phyloP scores from a whole-genome alignment of 2,113 vertebrate genomes.

The Seriola quinqueradiata region DNA sequence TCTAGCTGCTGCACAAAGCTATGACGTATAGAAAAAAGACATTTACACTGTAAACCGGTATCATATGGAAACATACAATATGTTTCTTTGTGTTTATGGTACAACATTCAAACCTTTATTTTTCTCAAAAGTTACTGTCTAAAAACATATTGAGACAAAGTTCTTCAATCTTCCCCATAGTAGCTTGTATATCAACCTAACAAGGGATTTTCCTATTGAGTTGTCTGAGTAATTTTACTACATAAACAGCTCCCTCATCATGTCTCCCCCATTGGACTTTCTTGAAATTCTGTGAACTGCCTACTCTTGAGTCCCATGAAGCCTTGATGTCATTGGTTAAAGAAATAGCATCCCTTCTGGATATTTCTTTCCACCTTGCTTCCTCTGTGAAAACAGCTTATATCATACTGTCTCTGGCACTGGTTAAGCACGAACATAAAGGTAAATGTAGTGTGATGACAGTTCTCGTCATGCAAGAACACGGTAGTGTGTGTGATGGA shows the following conservation, averaged over 20 bases:
- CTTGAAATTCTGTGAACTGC: constrained; percentile 15
- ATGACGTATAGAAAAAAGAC: neutral
- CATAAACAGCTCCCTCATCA: neutral
- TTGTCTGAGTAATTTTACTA: neutral
- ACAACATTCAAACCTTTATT: neutral
- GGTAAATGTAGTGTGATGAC: constrained; percentile 71
- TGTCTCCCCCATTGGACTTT: neutral
- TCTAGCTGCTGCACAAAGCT: neutral
- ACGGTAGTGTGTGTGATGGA: constrained; percentile 46
- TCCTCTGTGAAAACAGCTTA: constrained; percentile 63
- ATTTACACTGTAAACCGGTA: neutral
- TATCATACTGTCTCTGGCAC: constrained; percentile 60
- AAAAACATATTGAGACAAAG: neutral
- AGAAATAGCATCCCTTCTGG: constrained; percentile 24
- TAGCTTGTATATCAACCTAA: neutral
- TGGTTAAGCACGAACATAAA: constrained; percentile 66
- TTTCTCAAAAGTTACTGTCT: neutral
- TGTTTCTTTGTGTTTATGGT: too few relatives aligned
- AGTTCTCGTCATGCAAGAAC: constrained; percentile 60
- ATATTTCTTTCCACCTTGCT: constrained; percentile 52
- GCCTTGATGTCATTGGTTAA: constrained; percentile 19
- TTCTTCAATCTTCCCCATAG: neutral
- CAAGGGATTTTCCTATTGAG: neutral
- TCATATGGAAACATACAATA: neutral
- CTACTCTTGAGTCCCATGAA: neutral